Percentiles rank a stretch among this genome's conserved stretches.
Conservation (phyloP, 23 tunicate genomes). For the Ascidia mentula region DNA sequence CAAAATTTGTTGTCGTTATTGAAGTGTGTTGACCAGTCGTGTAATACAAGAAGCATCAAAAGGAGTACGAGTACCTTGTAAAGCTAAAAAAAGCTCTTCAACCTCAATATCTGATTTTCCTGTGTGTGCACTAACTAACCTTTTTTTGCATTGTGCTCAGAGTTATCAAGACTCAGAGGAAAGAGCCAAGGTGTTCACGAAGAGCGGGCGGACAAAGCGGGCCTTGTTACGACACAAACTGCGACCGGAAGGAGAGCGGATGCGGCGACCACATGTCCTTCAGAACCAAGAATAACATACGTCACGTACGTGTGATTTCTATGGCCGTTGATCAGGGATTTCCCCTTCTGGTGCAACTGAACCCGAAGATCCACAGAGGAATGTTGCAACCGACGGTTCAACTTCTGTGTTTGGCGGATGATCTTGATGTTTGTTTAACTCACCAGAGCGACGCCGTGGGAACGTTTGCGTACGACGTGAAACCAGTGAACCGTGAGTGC, state of each 20-base stretch:
- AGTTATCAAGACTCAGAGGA: background rate
- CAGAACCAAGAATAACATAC: constrained; percentile 19
- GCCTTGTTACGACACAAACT: background rate
- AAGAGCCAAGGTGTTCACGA: background rate
- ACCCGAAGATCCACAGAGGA: constrained; percentile 16
- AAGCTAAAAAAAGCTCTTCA: too few species aligned
- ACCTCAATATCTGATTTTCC: too few species aligned
- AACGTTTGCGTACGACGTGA: constrained; percentile 54
- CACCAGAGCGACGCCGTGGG: constrained; percentile 38
- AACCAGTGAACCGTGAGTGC: constrained; percentile 19
- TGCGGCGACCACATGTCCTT: constrained; percentile 28
- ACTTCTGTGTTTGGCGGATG: constrained; percentile 36
- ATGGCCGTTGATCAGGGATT: constrained; percentile 28
- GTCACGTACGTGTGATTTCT: constrained; percentile 53
- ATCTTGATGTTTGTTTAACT: constrained; percentile 44
- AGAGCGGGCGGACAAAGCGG: background rate
- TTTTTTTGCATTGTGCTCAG: background rate
- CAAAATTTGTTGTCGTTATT: too few species aligned
- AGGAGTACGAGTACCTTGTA: too few species aligned
- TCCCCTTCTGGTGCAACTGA: constrained; percentile 48
- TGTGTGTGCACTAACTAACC: too few species aligned
- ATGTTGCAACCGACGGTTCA: constrained; percentile 42
- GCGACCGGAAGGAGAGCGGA: background rate
- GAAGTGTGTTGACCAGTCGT: too few species aligned
- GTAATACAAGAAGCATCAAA: too few species aligned